A percentile compares a stretch with the other conserved stretches of the same genome.
phyloP scores from a whole-genome alignment of 2,888 invertebrate species.

The Phalangium opilio region DNA sequence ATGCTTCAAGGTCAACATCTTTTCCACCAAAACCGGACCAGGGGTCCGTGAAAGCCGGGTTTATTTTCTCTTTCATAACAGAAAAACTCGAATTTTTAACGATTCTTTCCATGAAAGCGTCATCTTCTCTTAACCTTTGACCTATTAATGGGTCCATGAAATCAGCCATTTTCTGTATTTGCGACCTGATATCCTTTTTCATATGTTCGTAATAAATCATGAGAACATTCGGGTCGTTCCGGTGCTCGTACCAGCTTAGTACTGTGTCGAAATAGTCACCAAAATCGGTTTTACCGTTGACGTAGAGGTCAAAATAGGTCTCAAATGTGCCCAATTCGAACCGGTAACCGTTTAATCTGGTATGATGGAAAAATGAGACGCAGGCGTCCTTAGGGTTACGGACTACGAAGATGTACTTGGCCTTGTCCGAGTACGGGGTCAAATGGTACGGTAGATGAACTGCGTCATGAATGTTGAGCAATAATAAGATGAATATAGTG shows the following conservation, averaged over 20 bases:
- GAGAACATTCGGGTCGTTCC: constrained; percentile 25
- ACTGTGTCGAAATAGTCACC: constrained; percentile 15
- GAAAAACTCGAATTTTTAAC: constrained; percentile 1
- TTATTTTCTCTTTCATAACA: constrained; percentile 12
- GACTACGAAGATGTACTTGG: constrained; percentile 30
- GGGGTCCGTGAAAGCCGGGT: neutral
- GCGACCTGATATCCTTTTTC: constrained; percentile 21
- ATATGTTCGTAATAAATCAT: constrained; percentile 32
- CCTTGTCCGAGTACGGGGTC: constrained; percentile 9
- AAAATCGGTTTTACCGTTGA: constrained; percentile 26
- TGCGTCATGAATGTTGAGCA: too few relatives aligned
- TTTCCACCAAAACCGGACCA: too few relatives aligned
- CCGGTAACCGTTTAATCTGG: constrained; percentile 2
- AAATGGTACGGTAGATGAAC: constrained; percentile 24
- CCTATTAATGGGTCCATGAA: constrained; percentile 14
- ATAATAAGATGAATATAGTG: too few relatives aligned
- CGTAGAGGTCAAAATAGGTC: constrained; percentile 31
- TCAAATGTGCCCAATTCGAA: constrained; percentile 19
- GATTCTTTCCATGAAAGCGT: constrained; percentile 2
- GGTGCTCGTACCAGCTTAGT: constrained; percentile 7
- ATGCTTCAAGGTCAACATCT: too few relatives aligned
- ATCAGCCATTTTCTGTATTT: constrained; percentile 16
- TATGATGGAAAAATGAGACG: constrained; percentile 32
- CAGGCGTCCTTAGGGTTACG: constrained; percentile 35
- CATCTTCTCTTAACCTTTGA: constrained; percentile 1